Conservation (phyloP, 2,888 invertebrate species). For the Cerastis leucographa region DNA sequence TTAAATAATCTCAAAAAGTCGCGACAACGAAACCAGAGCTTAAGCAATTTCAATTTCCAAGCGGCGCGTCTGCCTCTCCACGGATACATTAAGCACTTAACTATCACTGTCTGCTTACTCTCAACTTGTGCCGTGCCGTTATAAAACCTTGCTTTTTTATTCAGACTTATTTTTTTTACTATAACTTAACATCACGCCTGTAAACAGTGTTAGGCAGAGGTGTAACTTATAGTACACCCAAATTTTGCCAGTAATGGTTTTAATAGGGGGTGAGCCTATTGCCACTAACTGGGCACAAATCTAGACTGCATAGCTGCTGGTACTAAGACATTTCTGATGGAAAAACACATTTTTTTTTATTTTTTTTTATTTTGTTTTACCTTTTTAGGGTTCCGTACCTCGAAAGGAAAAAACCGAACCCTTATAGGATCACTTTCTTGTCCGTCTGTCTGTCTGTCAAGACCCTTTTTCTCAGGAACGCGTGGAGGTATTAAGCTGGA, state of each 20-base stretch:
- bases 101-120: constrained; percentile 89
- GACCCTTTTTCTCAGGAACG: too few species aligned
- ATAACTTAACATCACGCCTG: neutral
- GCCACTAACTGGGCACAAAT: neutral
- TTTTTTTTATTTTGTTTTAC: too few species aligned
- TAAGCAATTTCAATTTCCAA: constrained; percentile 88
- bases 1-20: constrained; percentile 45
- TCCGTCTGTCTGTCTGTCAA: too few species aligned
- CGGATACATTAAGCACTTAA: constrained; percentile 90
- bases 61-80: constrained; percentile 83
- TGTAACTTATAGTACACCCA: neutral
- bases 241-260: neutral
- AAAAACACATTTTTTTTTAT: too few species aligned
- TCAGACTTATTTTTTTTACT: constrained; percentile 15
- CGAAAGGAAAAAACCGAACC: too few species aligned
- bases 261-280: neutral
- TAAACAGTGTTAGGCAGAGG: neutral
- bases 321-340: neutral
- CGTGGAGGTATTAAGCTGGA: too few species aligned
- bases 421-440: too few species aligned
- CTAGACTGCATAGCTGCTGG: neutral
- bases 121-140: constrained; percentile 81
- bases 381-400: too few species aligned
- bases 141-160: constrained; percentile 74
- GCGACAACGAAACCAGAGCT: constrained; percentile 63